Conservation (phyloP, 2,888 invertebrate genomes). For the Sialis fuliginosa region DNA sequence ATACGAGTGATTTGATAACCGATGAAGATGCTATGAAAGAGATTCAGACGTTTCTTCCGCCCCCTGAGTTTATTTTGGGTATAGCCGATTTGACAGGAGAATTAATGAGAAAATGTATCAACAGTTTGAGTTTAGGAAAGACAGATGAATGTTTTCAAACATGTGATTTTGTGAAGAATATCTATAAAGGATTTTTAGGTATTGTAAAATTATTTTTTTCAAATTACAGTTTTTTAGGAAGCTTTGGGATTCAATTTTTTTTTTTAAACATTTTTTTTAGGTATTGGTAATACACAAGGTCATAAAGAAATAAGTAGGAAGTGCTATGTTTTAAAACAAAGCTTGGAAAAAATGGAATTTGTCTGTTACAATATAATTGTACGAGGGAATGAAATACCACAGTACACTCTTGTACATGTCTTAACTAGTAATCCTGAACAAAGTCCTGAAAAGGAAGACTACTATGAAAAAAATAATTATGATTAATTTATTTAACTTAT, state of each 20-base stretch:
- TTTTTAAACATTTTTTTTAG: slow-evolving; percentile 26
- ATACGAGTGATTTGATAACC: background rate
- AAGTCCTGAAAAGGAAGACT: no score
- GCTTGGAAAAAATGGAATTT: slow-evolving; percentile 65
- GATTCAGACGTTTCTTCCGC: slow-evolving; percentile 21
- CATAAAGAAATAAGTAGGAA: slow-evolving; percentile 53
- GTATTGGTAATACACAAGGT: slow-evolving; percentile 27
- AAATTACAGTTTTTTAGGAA: background rate
- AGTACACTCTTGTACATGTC: slow-evolving; percentile 41
- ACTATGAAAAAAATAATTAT: no score
- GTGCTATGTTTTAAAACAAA: slow-evolving; percentile 49
- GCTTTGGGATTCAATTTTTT: background rate
- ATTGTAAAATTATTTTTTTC: slow-evolving; percentile 5
- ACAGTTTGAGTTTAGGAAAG: slow-evolving; percentile 60
- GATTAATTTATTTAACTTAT: no score
- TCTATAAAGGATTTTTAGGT: slow-evolving; percentile 45
- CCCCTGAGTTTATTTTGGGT: slow-evolving; percentile 51
- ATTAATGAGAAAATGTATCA: slow-evolving; percentile 76
- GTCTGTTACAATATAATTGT: slow-evolving; percentile 67
- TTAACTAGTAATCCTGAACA: slow-evolving; percentile 22
- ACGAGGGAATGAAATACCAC: slow-evolving; percentile 63
- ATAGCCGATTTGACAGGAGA: slow-evolving; percentile 80
- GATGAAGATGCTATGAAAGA: slow-evolving; percentile 7
- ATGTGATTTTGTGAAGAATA: slow-evolving; percentile 51
- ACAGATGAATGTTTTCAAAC: slow-evolving; percentile 49